phyloP scores from a whole-genome alignment of 2,113 vertebrate genomes.

The Limanda limanda region DNA sequence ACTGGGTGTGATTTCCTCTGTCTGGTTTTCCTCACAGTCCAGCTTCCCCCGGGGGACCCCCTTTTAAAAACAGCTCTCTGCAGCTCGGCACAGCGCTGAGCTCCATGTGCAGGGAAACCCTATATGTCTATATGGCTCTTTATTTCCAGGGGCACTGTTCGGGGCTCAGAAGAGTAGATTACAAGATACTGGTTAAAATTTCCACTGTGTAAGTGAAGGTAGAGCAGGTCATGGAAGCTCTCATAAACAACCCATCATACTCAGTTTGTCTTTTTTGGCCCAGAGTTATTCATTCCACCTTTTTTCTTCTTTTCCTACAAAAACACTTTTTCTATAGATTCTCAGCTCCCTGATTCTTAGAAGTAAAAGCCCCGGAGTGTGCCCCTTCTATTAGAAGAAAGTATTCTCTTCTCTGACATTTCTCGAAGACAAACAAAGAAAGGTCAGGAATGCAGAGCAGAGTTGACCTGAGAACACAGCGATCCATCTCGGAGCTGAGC shows the following conservation, averaged over 20 bases:
- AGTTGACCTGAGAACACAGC: constrained; percentile 53
- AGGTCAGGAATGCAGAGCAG: constrained; percentile 69
- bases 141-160: constrained; percentile 55
- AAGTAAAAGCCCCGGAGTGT: background rate
- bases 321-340: constrained; percentile 14
- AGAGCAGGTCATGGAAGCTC: constrained; percentile 14
- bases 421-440: constrained; percentile 67
- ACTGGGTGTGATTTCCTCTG: constrained; percentile 81
- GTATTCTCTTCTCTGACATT: constrained; percentile 34
- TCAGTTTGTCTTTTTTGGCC: constrained; percentile 38
- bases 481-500: constrained; percentile 39
- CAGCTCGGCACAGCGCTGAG: constrained; percentile 39
- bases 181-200: constrained; percentile 52
- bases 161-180: constrained; percentile 34
- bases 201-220: constrained; percentile 50
- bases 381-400: constrained; percentile 19
- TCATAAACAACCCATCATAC: constrained; percentile 1
- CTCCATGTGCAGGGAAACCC: constrained; percentile 55
- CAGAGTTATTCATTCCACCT: constrained; percentile 14
- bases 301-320: background rate
- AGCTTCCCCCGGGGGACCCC: constrained; percentile 80
- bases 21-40: constrained; percentile 82
- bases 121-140: constrained; percentile 51
- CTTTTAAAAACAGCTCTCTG: constrained; percentile 67
- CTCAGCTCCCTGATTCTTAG: constrained; percentile 7